Evolutionary conservation across 2,888 invertebrate genomes (phyloP), one percentile per base, ranked within the genome.

Genomic region (Papilio protenor): DNA sequence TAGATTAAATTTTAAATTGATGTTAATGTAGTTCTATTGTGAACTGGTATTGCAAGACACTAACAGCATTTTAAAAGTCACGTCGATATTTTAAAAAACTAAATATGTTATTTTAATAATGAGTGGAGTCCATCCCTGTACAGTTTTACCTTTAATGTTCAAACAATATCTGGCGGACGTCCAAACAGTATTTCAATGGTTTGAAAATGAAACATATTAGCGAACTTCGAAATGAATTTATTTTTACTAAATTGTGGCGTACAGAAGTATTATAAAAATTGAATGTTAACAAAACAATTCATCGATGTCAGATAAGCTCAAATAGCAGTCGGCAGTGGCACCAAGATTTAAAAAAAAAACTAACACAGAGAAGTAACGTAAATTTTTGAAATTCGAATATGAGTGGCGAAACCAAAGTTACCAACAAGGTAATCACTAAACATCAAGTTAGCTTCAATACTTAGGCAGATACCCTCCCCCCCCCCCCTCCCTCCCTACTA

Each of bases 221-320:
- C 33, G 78, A 82, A 78, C 79, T 85, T 82, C 82, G 84, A 88
- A 82, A 82, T 86, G 80, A 84, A 85, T 90, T 90, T 89, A 90
- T 88, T 90, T 82, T 85, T 88, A 88, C 88, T 86, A 88, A 89
- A 88, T 83, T 84, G 23, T 55, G n/a, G 10, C 55, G 57, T 59
- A 59, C 23, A 18, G 57, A 8, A 55, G 10, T 12, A 59, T 23
- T 52, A 0, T 18, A 52, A 16, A 1, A 3, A 49, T 33, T 16
- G 14, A 2, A 18, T 5, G 1, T 16, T 16, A 57, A 57, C 1
- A 8, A 57, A 55, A 55, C 6, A 55, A 8, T n/a, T 8, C n/a
- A 55, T 16, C 14, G 33, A 8, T 40, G 1, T 40, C 40, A 40
- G 40, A 40, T 40, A 40, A 40, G 40, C 33, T 33, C 5, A 33